Percentiles rank a stretch among this genome's conserved stretches.
Conservation (phyloP, 2,888 invertebrate species). For the Oscheius onirici region DNA sequence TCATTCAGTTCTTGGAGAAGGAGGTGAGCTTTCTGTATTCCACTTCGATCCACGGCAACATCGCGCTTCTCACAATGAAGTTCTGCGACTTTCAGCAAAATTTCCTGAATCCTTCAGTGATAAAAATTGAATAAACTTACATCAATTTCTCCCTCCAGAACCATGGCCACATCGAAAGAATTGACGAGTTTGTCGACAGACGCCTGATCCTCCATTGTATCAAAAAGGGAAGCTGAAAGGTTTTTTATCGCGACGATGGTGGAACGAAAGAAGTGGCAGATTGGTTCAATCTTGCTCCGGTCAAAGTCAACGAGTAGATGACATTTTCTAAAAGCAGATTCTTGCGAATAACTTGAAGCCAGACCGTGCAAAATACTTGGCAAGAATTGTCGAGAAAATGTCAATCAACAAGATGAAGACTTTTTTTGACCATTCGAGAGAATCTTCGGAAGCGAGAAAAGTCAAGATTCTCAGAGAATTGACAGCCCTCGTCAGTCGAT, state of each 20-base stretch:
- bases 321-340: background rate
- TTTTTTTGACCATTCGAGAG: conserved; percentile 41
- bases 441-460: conserved; percentile 38
- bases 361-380: conserved; percentile 43
- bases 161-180: conserved; percentile 46
- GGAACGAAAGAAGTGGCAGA: background rate
- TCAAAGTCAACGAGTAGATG: conserved; percentile 11
- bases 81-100: conserved; percentile 42
- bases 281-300: background rate
- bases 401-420: conserved; percentile 42
- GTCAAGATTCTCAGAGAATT: conserved; percentile 36
- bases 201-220: conserved; percentile 41
- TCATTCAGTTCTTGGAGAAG: conserved; percentile 39
- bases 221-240: conserved; percentile 33
- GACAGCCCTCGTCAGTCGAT: conserved; percentile 37
- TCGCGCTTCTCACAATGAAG: conserved; percentile 47
- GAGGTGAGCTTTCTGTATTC: conserved; percentile 41
- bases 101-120: conserved; percentile 32
- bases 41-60: conserved; percentile 42
- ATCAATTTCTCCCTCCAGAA: conserved; percentile 49
- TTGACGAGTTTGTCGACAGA: conserved; percentile 42
- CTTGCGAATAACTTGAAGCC: background rate
- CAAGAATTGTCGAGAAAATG: conserved; percentile 43
- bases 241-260: background rate
- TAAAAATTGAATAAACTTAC: too few relatives aligned